Conservation (phyloP, 1,140 invertebrate species). For the Caenorhabditis remanei region DNA sequence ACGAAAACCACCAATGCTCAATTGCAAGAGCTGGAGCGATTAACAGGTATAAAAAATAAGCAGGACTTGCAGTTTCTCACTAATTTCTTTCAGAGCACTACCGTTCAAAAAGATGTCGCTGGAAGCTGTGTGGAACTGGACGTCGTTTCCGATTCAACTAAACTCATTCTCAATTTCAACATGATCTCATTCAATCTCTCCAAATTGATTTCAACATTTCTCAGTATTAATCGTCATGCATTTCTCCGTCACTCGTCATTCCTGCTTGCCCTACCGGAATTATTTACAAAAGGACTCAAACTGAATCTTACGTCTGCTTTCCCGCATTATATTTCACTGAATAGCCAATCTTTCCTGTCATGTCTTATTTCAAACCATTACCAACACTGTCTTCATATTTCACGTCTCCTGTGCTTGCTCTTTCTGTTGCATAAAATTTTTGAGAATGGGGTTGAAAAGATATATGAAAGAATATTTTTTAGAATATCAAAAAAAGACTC, state of each 20-base stretch:
- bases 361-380: background rate
- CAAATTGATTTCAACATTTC: background rate
- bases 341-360: constrained; percentile 43
- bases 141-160: constrained; percentile 58
- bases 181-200: constrained; percentile 1
- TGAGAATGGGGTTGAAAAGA: constrained; percentile 12
- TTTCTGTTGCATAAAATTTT: constrained; percentile 41
- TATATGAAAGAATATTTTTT: background rate
- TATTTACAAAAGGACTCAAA: background rate
- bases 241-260: constrained; percentile 15
- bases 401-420: constrained; percentile 36
- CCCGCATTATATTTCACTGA: background rate
- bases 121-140: constrained; percentile 63
- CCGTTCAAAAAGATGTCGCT: constrained; percentile 57
- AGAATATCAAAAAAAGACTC: background rate
- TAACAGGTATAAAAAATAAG: background rate
- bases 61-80: background rate
- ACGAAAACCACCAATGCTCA: constrained; percentile 36
- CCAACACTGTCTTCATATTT: constrained; percentile 1
- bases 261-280: background rate
- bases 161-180: background rate
- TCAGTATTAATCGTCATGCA: background rate
- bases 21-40: constrained; percentile 5
- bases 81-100: constrained; percentile 16
- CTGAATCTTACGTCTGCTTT: background rate